Evolutionary conservation across 2,797 vertebrate species (phyloP), one percentile per base, ranked within the genome.

Genomic region (Poeciliopsis presidionis): DNA sequence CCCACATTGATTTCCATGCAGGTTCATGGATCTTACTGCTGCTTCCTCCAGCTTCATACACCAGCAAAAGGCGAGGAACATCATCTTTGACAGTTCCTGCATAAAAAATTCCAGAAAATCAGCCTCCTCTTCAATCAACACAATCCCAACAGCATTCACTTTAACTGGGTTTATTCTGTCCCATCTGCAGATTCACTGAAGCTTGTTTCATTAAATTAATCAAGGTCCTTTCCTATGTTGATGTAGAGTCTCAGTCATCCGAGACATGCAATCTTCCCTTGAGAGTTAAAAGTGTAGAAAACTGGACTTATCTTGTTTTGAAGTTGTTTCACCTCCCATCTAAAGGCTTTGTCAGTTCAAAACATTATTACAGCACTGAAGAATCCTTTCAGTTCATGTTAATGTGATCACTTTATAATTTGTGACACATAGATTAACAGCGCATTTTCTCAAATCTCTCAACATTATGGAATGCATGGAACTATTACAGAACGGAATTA

Each of bases 1-100:
- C 88, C 80, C 63, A 89, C 92, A 95, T 95, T 93, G 92, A 95
- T 95, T 94, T 95, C 93, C 91, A 88, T 82, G 87, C 90, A 91
- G 91, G 92, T 94, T 94, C 91, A 92, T 89, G 88, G 91, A 94
- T 92, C 90, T 91, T 75, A 90, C 86, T 2, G 61, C 85, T 88
- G 82, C 86, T 91, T 93, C 87, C 90, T 91, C 84, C 75, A 77
- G 89, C 90, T 94, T 85, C 72, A 76, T 73, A 73, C 79, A 87
- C 81, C 84, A 87, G 88, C 84, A 84, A 88, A 84, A 93, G 90
- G 89, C 77, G 36, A 86, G 79, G 78, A 89, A 92, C 93, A 93
- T 93, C 41, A 57, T 87, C 82, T 91, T 88, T 94, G 92, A 94
- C 92, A 93, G 90, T 87, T 90, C 73, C 78, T 82, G 82, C 74